A percentile compares a stretch with the other conserved stretches of the same genome.
Conservation (phyloP, 2,113 vertebrate genomes). For the Stigmatopora argus region DNA sequence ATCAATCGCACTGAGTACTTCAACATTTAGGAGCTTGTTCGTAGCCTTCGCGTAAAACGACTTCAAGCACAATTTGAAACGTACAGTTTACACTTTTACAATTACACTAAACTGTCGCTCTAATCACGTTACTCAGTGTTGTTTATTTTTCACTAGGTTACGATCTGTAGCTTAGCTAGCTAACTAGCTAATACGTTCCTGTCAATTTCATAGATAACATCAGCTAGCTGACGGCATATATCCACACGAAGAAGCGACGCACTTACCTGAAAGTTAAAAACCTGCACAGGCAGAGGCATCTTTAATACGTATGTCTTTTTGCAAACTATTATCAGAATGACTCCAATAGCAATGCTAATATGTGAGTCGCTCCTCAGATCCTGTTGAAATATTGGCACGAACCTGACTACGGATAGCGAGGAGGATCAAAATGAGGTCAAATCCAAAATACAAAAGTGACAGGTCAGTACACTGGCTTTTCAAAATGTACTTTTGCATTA, state of each 20-base stretch:
- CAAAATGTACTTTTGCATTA: no score
- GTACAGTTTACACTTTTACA: neutral
- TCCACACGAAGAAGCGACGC: neutral
- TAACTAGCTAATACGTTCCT: neutral
- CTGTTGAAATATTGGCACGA: neutral
- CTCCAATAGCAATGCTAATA: neutral
- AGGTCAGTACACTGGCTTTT: neutral
- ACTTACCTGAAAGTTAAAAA: slow-evolving; percentile 91
- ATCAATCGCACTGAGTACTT: neutral
- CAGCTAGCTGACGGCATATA: neutral
- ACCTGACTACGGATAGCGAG: neutral
- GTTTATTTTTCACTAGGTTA: neutral
- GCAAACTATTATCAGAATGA: no score
- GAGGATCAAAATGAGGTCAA: neutral
- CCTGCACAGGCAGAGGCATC: slow-evolving; percentile 92
- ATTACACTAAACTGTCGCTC: neutral
- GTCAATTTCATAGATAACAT: neutral
- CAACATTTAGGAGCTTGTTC: neutral
- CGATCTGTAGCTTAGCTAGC: neutral
- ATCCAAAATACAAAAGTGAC: neutral
- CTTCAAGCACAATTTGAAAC: neutral
- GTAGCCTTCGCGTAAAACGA: neutral
- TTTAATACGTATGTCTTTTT: slow-evolving; percentile 47
- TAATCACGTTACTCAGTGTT: neutral
- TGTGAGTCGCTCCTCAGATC: neutral